phyloP scores from a whole-genome alignment of 2,113 vertebrate species.

The Tinamus guttatus region DNA sequence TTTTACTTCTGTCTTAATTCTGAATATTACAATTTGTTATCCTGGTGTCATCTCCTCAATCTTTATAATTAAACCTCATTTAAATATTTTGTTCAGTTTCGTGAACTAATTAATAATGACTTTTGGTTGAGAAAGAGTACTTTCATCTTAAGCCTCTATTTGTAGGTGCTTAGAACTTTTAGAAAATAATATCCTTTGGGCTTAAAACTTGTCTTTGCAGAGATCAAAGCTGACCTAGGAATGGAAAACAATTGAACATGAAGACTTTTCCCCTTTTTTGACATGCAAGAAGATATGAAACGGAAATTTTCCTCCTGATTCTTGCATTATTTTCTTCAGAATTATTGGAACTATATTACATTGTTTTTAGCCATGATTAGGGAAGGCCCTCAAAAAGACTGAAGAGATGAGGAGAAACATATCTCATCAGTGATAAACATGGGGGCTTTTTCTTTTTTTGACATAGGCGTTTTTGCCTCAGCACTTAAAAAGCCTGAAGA shows the following conservation, averaged over 20 bases:
- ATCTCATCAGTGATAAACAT: neutral
- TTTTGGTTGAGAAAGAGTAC: neutral
- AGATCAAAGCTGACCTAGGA: neutral
- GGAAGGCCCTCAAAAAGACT: neutral
- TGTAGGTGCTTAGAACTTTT: conserved; percentile 10
- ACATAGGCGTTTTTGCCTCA: neutral
- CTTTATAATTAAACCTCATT: conserved; percentile 45
- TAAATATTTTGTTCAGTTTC: conserved; percentile 52
- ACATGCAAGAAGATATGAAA: neutral
- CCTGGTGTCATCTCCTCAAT: conserved; percentile 4
- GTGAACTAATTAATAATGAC: conserved; percentile 37
- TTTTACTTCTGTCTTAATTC: conserved; percentile 22
- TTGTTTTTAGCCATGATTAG: neutral
- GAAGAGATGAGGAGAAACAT: neutral
- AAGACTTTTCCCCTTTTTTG: neutral
- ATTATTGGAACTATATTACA: neutral
- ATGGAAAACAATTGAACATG: neutral
- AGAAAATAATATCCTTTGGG: neutral
- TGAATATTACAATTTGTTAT: neutral
- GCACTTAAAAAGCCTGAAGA: neutral
- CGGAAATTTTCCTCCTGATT: neutral
- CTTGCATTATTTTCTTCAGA: neutral
- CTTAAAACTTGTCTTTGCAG: neutral
- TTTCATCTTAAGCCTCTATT: conserved; percentile 22
- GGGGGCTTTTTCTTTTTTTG: neutral